Evolutionary conservation across 2,888 invertebrate genomes (phyloP).

Genomic region (Poecilobothrus nobilitatus): DNA sequence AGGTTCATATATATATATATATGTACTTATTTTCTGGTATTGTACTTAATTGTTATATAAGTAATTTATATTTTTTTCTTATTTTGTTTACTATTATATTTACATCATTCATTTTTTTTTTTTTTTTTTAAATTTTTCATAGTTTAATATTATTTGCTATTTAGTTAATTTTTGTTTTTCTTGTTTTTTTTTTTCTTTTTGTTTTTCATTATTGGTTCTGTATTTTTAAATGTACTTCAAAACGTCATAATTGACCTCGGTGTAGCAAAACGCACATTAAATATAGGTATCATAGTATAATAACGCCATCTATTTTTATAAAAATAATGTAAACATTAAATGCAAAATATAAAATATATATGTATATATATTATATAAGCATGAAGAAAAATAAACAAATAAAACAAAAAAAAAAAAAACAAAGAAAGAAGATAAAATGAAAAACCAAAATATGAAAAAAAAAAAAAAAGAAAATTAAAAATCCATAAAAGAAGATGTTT

Average conservation of each 20-base stretch:
- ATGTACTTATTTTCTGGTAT: too few relatives aligned
- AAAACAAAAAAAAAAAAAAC: too few relatives aligned
- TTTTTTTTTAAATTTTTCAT: background rate
- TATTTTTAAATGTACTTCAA: background rate
- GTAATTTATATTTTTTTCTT: too few relatives aligned
- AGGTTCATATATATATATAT: too few relatives aligned
- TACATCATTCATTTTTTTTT: background rate
- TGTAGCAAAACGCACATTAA: background rate
- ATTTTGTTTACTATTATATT: background rate
- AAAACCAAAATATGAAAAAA: too few relatives aligned
- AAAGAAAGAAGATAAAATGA: too few relatives aligned
- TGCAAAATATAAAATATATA: too few relatives aligned
- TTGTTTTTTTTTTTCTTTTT: background rate
- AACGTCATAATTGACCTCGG: constrained; percentile 11
- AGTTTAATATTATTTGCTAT: background rate
- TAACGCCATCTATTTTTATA: background rate
- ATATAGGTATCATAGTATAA: too few relatives aligned
- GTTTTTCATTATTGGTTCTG: background rate
- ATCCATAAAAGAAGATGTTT: background rate
- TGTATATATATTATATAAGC: too few relatives aligned
- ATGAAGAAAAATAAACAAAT: too few relatives aligned
- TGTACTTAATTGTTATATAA: too few relatives aligned
- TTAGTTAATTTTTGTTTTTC: background rate
- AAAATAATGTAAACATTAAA: background rate
- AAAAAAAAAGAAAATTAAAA: background rate